Conservation (phyloP, 2,113 vertebrate species). For the Thamnaconus septentrionalis region DNA sequence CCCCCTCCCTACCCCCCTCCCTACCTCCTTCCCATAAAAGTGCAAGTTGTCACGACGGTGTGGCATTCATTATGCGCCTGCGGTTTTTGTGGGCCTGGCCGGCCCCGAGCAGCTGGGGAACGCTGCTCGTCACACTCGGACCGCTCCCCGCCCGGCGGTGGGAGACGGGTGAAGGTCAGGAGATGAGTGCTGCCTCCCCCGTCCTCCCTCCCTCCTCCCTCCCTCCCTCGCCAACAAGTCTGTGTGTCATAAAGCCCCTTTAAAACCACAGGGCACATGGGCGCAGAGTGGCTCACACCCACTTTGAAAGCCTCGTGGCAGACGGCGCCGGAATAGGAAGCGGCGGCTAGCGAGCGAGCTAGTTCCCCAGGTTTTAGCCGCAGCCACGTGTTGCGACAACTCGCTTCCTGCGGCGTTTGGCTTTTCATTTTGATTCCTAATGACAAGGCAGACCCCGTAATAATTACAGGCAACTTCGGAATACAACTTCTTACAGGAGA, state of each 20-base stretch:
- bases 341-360: slow-evolving; percentile 17
- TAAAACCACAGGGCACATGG: slow-evolving; percentile 50
- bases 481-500: too few species aligned
- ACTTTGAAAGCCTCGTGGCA: slow-evolving; percentile 22
- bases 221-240: too few species aligned
- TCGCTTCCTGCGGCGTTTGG: neutral
- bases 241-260: slow-evolving; percentile 43
- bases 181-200: slow-evolving; percentile 29
- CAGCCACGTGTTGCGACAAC: slow-evolving; percentile 2
- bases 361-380: slow-evolving; percentile 3
- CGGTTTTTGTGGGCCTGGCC: slow-evolving; percentile 39
- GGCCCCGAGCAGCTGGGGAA: slow-evolving; percentile 44
- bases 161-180: slow-evolving; percentile 32
- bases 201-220: slow-evolving; percentile 19
- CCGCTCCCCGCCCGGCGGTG: slow-evolving; percentile 14
- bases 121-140: slow-evolving; percentile 43
- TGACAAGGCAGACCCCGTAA: too few species aligned
- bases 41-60: slow-evolving; percentile 66
- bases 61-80: slow-evolving; percentile 63
- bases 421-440: too few species aligned
- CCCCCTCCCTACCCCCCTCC: slow-evolving; percentile 48
- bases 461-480: too few species aligned
- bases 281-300: slow-evolving; percentile 38
- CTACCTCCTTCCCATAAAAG: slow-evolving; percentile 66
- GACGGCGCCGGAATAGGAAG: slow-evolving; percentile 48